Evolutionary conservation across 1,140 invertebrate species (phyloP), one percentile per base, ranked within the genome.

Genomic region (Dreissena rostriformis): DNA sequence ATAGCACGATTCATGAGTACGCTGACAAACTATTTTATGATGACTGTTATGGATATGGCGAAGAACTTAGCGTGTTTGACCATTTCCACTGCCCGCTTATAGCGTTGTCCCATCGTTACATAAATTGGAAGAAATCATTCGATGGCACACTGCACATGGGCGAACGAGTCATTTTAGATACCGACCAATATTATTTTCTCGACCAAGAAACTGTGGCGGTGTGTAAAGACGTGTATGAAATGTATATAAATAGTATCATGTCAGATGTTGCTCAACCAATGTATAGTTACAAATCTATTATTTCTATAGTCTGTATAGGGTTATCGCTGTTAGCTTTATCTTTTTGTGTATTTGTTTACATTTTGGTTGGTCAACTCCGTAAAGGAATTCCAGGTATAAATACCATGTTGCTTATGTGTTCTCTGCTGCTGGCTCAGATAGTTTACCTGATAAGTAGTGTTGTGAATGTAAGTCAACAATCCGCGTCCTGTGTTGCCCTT

Each of bases 321-420:
- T 53, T 68, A 55, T 78, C 75, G n/a, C 53, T 78, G 22, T 7
- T 67, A 0, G 26, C 19, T 53, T 22, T 68, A 6, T 4, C 28
- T 17, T 24, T 78, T 6, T 67, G 63, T 52, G 17, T 78, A 24
- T 22, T 68, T 39, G 0, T 78, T 12, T 78, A n/a, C 53, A 17
- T 15, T 29, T n/a, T 68, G 63, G 24, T 78, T 12, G 22, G 63
- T n/a, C 66, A 53, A 15, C 61, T 78, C 8, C 66, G 75, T 14
- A 68, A 29, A 29, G 11, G 26, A 12, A 15, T 78, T n/a, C 75
- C 75, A 28, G 75, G 75, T 24, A 78, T 67, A 24, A 78, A 78
- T 53, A 66, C 26, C 22, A 52, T 78, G 51, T 67, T 51, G 5
- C 49, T 78, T 6, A 29, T 52, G 15, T 22, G 39, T 24, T 10